Evolutionary conservation across 2,113 vertebrate genomes (phyloP).

Genomic region (Hymenochirus boettgeri): DNA sequence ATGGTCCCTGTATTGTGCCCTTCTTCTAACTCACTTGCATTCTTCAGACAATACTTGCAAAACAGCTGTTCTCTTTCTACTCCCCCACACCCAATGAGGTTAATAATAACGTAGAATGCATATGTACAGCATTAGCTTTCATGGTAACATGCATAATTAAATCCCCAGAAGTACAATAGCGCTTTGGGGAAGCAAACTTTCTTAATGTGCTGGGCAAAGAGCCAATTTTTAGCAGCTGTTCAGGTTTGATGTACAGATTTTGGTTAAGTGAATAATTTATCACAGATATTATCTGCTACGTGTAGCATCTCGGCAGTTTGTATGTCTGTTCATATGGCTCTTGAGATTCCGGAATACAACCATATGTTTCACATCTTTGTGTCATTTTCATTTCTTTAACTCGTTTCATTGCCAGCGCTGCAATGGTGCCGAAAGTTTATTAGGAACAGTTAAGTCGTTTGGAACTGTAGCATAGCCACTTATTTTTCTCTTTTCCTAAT

Average conservation of each 20-base stretch:
- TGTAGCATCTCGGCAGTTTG: slow-evolving; percentile 58
- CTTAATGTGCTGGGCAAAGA: slow-evolving; percentile 60
- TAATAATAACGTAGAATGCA: slow-evolving; percentile 69
- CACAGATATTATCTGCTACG: slow-evolving; percentile 58
- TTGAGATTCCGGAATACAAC: slow-evolving; percentile 58
- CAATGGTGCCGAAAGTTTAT: no score
- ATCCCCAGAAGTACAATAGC: slow-evolving; percentile 61
- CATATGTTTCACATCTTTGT: slow-evolving; percentile 64
- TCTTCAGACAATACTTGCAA: slow-evolving; percentile 50
- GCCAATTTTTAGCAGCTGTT: slow-evolving; percentile 61
- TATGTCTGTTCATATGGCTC: slow-evolving; percentile 58
- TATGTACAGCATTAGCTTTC: slow-evolving; percentile 63
- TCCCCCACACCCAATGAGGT: slow-evolving; percentile 57
- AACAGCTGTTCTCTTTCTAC: slow-evolving; percentile 56
- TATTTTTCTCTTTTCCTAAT: no score
- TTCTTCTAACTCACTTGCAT: slow-evolving; percentile 5
- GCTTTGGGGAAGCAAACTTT: slow-evolving; percentile 67
- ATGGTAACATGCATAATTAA: slow-evolving; percentile 64
- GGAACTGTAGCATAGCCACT: no score
- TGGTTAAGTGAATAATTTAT: slow-evolving; percentile 69
- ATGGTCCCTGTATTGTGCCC: slow-evolving; percentile 28
- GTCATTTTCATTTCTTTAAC: slow-evolving; percentile 52
- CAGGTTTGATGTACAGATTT: slow-evolving; percentile 62
- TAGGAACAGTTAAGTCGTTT: no score
- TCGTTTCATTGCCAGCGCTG: slow-evolving; percentile 4